Evolutionary conservation across 2,797 vertebrate genomes (phyloP).

Genomic region (Falco cherrug): DNA sequence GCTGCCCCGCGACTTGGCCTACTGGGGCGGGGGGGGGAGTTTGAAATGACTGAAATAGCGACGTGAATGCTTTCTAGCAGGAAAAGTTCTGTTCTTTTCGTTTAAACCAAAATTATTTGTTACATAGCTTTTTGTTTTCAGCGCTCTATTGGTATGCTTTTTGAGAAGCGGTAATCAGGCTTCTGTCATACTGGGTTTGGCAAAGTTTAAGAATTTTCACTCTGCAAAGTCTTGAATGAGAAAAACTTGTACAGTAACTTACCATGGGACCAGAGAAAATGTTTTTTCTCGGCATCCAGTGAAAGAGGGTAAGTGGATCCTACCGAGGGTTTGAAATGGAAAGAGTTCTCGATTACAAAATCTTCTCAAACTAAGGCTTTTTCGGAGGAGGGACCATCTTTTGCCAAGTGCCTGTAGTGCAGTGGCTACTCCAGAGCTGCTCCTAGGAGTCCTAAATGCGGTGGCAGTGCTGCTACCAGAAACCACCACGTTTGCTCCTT

Average conservation of each 20-base stretch:
- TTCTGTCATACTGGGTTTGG: not conserved
- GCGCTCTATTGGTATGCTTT: fast-evolving
- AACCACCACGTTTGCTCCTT: fast-evolving
- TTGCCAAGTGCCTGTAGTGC: fast-evolving
- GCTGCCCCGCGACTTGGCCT: not conserved
- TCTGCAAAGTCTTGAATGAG: not conserved
- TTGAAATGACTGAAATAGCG: fast-evolving
- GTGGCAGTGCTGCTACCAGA: not conserved
- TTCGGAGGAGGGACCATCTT: not conserved
- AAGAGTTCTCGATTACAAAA: not conserved
- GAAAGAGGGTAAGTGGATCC: not conserved
- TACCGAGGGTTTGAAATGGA: not conserved
- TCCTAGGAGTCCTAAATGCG: not conserved
- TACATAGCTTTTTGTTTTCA: fast-evolving
- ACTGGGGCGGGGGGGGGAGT: no score
- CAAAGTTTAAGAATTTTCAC: not conserved
- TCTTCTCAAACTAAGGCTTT: fast-evolving
- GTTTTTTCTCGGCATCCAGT: not conserved
- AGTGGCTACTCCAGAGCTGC: not conserved
- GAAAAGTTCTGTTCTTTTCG: fast-evolving
- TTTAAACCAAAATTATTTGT: not conserved
- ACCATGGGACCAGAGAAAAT: fast-evolving
- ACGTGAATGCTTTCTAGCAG: fast-evolving
- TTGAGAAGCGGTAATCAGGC: fast-evolving
- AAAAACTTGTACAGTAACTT: not conserved